phyloP scores from a whole-genome alignment of 2,113 vertebrate genomes.

The Psettodes erumei region DNA sequence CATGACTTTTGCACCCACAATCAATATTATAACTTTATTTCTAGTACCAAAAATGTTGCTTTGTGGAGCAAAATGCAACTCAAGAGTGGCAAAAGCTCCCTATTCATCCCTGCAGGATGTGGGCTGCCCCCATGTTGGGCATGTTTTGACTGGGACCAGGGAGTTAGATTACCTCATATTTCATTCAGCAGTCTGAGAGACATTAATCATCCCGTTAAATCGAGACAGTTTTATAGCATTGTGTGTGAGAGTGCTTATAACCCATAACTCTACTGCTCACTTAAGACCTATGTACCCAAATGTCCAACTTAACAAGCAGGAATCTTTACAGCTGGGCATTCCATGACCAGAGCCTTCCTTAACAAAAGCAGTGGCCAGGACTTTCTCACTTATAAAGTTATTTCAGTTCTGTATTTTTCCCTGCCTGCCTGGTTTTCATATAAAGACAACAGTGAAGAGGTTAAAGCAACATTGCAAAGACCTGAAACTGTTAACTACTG shows the following conservation, averaged over 20 bases:
- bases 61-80: neutral
- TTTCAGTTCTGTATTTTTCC: neutral
- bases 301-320: conserved; percentile 60
- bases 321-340: conserved; percentile 44
- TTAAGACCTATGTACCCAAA: conserved; percentile 61
- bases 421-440: neutral
- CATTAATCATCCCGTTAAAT: conserved; percentile 77
- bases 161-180: conserved; percentile 74
- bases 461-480: neutral
- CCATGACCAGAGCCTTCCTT: neutral
- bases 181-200: conserved; percentile 67
- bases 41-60: conserved; percentile 11
- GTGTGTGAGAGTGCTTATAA: conserved; percentile 63
- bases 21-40: neutral
- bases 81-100: conserved; percentile 7
- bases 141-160: conserved; percentile 67
- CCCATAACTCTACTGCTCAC: conserved; percentile 54
- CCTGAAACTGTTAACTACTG: neutral
- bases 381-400: conserved; percentile 3
- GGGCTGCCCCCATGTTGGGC: conserved; percentile 50
- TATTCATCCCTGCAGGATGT: conserved; percentile 42
- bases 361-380: conserved; percentile 5
- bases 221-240: conserved; percentile 72
- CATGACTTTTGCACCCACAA: neutral
- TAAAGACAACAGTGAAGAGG: neutral